Evolutionary conservation across 2,888 invertebrate species (phyloP).

Genomic region (Spatulosminthurus flaviceps): DNA sequence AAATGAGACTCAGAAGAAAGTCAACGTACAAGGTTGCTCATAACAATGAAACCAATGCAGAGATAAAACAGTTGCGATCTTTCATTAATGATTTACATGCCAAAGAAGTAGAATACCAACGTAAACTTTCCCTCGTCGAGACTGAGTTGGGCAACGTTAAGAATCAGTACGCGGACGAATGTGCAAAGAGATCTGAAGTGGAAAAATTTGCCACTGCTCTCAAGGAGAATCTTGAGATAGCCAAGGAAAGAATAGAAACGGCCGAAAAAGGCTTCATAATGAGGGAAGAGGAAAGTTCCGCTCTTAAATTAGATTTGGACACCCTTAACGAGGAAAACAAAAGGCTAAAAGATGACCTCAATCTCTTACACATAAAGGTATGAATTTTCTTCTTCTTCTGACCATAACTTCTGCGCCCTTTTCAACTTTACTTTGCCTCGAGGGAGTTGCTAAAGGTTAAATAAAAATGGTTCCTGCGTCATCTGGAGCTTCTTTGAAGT

Average conservation of each 20-base stretch:
- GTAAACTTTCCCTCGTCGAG: slow-evolving; percentile 61
- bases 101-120: slow-evolving; percentile 63
- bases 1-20: slow-evolving; percentile 63
- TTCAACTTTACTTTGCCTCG: too few species aligned
- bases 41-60: slow-evolving; percentile 58
- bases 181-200: slow-evolving; percentile 53
- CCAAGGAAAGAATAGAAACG: slow-evolving; percentile 60
- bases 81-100: slow-evolving; percentile 62
- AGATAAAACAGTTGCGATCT: slow-evolving; percentile 62
- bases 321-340: slow-evolving; percentile 65
- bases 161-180: slow-evolving; percentile 61
- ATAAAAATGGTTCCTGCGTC: too few species aligned
- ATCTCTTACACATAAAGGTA: slow-evolving; percentile 63
- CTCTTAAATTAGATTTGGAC: slow-evolving; percentile 64
- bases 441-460: too few species aligned
- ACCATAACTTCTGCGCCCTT: too few species aligned
- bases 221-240: slow-evolving; percentile 62
- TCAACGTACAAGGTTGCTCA: slow-evolving; percentile 64
- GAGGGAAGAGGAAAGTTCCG: slow-evolving; percentile 64
- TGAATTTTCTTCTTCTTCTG: too few species aligned
- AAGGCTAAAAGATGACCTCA: slow-evolving; percentile 64
- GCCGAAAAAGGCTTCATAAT: slow-evolving; percentile 63
- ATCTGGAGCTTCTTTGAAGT: too few species aligned
- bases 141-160: slow-evolving; percentile 62
- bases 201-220: slow-evolving; percentile 62